Conservation (phyloP, 2,113 vertebrate species). For the Elaphurus davidianus region DNA sequence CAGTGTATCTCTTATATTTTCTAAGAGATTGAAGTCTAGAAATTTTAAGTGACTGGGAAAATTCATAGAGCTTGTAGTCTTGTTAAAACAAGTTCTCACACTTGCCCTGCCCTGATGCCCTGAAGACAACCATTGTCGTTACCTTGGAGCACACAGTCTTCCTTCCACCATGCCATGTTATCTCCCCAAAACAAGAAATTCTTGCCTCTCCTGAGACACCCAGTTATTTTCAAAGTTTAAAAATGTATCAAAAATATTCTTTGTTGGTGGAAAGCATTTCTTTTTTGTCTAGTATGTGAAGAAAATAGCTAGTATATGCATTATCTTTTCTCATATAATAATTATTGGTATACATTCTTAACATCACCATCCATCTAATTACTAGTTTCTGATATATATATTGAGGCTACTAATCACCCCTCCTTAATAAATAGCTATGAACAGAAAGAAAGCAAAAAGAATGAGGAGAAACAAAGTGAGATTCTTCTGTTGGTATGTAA, state of each 20-base stretch:
- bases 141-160: not conserved
- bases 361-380: not conserved
- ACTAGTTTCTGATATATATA: not conserved
- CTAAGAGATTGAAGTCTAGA: not conserved
- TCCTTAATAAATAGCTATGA: not conserved
- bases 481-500: conserved; percentile 13
- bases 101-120: not conserved
- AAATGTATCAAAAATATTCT: not conserved
- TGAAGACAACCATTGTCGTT: not conserved
- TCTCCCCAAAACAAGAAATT: not conserved
- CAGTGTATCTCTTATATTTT: not conserved
- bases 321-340: not conserved
- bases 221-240: not conserved
- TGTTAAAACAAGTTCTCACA: not conserved
- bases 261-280: not conserved
- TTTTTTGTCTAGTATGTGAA: not conserved
- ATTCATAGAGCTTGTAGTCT: not conserved
- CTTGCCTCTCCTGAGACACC: not conserved
- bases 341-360: not conserved
- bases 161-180: not conserved
- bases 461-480: not conserved
- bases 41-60: not conserved
- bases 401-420: not conserved
- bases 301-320: not conserved
- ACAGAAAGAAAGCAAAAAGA: conserved; percentile 8